Conservation (phyloP, 2,113 vertebrate species). For the Poicephalus meyeri region DNA sequence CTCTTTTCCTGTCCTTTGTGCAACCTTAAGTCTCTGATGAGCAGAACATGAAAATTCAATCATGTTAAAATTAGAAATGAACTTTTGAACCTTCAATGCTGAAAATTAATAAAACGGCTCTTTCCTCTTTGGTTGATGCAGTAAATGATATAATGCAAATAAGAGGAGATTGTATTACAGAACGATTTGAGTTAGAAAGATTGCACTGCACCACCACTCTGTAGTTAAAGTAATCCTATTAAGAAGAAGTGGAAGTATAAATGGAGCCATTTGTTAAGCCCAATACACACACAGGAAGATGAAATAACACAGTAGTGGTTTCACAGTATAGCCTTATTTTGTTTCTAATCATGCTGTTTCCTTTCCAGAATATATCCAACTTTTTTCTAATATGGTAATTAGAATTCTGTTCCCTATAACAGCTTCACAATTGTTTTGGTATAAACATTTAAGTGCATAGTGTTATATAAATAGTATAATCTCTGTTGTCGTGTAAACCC, state of each 20-base stretch:
- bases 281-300: background rate
- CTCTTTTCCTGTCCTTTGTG: background rate
- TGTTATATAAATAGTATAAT: background rate
- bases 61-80: background rate
- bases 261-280: conserved; percentile 8
- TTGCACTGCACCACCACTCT: background rate
- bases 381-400: background rate
- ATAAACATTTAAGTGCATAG: background rate
- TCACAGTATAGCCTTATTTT: background rate
- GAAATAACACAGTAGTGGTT: background rate
- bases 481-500: background rate
- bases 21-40: background rate
- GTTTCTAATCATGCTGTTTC: background rate
- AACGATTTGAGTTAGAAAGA: background rate
- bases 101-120: conserved; percentile 6
- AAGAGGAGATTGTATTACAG: background rate
- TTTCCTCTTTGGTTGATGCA: background rate
- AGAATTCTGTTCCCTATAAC: background rate
- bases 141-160: background rate
- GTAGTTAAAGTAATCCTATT: background rate
- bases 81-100: background rate
- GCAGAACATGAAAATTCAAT: background rate
- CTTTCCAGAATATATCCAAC: background rate
- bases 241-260: background rate
- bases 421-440: background rate